phyloP scores from a whole-genome alignment of 1,140 invertebrate genomes.

The Heliconius congener region DNA sequence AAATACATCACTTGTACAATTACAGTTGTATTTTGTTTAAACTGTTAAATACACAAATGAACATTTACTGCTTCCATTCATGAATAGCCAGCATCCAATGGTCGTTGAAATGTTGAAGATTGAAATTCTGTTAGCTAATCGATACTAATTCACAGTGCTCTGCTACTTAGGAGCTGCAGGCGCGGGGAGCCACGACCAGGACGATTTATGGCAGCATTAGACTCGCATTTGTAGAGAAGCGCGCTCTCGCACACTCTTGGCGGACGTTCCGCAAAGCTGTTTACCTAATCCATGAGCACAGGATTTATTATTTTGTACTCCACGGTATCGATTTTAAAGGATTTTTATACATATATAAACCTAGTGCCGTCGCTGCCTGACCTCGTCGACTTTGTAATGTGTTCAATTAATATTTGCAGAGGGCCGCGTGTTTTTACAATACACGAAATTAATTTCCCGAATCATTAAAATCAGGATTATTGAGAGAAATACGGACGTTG shows the following conservation, averaged over 20 bases:
- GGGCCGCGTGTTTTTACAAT: slow-evolving; percentile 1
- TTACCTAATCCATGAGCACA: slow-evolving; percentile 38
- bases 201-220: slow-evolving; percentile 70
- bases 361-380: not conserved
- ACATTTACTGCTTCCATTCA: not conserved
- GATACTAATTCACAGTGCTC: slow-evolving; percentile 66
- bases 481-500: not conserved
- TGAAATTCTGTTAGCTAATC: slow-evolving; percentile 62
- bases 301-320: slow-evolving; percentile 42
- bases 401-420: not conserved
- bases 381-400: not conserved
- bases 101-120: slow-evolving; percentile 45
- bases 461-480: slow-evolving; percentile 11
- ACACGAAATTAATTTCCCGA: not conserved
- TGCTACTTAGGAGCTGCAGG: slow-evolving; percentile 49
- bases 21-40: not conserved
- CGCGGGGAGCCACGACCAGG: slow-evolving; percentile 49
- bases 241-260: slow-evolving; percentile 27
- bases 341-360: not conserved
- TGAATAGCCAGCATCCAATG: not conserved
- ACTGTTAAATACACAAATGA: not conserved
- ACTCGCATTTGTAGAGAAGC: slow-evolving; percentile 62
- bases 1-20: not conserved
- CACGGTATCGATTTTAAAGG: slow-evolving; percentile 14
- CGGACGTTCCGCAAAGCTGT: slow-evolving; percentile 18